Percentiles rank a stretch among this genome's conserved stretches.
phyloP scores from a whole-genome alignment of 1,140 invertebrate genomes.

The Ceratina australensis region DNA sequence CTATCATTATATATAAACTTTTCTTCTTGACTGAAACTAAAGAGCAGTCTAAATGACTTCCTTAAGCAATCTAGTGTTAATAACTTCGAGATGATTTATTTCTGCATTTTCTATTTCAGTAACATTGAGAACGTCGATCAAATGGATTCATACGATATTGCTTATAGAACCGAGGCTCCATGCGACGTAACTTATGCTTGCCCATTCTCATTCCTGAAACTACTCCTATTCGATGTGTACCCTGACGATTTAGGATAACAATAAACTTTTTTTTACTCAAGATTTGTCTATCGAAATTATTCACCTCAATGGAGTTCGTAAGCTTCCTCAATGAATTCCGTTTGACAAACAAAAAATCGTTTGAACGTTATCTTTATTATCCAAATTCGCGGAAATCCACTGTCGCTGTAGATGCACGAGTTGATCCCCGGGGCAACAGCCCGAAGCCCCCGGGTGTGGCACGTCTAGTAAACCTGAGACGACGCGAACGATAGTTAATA shows the following conservation, averaged over 20 bases:
- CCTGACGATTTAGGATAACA: slow-evolving; percentile 12
- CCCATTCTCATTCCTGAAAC: slow-evolving; percentile 72
- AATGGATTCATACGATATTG: slow-evolving; percentile 70
- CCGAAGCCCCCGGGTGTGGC: background rate
- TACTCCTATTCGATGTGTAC: slow-evolving; percentile 66
- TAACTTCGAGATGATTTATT: background rate
- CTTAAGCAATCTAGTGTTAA: too few relatives aligned
- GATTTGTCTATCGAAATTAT: background rate
- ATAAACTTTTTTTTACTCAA: background rate
- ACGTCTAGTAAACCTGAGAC: background rate
- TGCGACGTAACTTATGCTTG: slow-evolving; percentile 72
- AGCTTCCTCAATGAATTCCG: too few relatives aligned
- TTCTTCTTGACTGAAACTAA: too few relatives aligned
- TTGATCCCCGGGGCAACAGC: background rate
- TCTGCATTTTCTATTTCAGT: slow-evolving; percentile 65
- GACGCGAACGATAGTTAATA: slow-evolving; percentile 25
- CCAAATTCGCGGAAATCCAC: slow-evolving; percentile 5
- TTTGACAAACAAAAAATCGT: too few relatives aligned
- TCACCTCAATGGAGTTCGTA: too few relatives aligned
- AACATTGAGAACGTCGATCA: slow-evolving; percentile 59
- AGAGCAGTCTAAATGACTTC: too few relatives aligned
- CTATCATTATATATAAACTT: too few relatives aligned
- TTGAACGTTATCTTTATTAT: background rate
- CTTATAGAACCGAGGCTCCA: slow-evolving; percentile 62
- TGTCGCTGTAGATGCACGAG: slow-evolving; percentile 12